phyloP scores from a whole-genome alignment of 2,113 vertebrate species.

The Trogon melanurus region DNA sequence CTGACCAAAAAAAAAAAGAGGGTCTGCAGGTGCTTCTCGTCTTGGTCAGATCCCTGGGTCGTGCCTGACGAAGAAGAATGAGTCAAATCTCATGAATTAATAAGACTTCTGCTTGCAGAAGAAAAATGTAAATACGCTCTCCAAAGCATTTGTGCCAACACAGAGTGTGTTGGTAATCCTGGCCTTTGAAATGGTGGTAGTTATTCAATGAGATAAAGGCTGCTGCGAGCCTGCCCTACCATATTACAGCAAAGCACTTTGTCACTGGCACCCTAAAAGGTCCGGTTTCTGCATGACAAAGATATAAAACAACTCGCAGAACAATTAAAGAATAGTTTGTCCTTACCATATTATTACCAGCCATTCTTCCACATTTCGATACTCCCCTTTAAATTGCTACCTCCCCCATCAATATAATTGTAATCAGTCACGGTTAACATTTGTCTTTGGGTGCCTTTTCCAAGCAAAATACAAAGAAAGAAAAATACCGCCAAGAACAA shows the following conservation, averaged over 20 bases:
- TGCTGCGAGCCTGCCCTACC: conserved; percentile 47
- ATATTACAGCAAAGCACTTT: conserved; percentile 46
- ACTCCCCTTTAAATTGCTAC: conserved; percentile 54
- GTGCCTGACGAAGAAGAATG: not conserved
- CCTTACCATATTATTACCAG: conserved; percentile 54
- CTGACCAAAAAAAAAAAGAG: not conserved
- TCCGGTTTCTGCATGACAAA: conserved; percentile 60
- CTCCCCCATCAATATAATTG: conserved; percentile 57
- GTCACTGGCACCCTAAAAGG: conserved; percentile 57
- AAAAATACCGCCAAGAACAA: conserved; percentile 28
- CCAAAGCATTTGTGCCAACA: not conserved
- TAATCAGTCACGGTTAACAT: conserved; percentile 30
- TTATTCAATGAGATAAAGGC: conserved; percentile 65
- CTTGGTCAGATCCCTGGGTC: not conserved
- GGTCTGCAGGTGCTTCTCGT: not conserved
- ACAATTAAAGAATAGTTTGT: conserved; percentile 65
- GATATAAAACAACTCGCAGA: conserved; percentile 44
- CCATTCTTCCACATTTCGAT: conserved; percentile 33
- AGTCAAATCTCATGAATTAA: conserved; percentile 11
- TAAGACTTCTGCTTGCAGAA: conserved; percentile 33
- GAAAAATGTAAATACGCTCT: conserved; percentile 48
- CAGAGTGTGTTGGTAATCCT: conserved; percentile 59
- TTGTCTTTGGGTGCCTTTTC: conserved; percentile 62
- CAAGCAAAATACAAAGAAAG: conserved; percentile 54
- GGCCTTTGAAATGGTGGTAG: conserved; percentile 29